These are phyloP conservation scores for Syrphus vitripennis DNA, from an alignment of 2,888 invertebrate species.

Conservation along the genomic window DNA sequence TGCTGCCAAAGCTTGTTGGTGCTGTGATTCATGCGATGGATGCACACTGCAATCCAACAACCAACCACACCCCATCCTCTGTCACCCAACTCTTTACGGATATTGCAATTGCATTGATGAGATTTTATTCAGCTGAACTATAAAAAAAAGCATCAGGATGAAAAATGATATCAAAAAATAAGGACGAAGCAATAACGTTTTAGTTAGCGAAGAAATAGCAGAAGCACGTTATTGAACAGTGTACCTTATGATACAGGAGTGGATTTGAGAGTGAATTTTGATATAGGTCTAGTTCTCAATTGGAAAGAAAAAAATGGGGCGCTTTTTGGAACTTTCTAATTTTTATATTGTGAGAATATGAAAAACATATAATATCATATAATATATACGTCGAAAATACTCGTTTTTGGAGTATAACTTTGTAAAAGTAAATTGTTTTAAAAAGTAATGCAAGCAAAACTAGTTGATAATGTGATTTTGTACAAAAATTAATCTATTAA, in stretches of 20 bases:
- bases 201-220: conserved; percentile 54
- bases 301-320: not conserved
- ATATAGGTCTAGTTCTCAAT: not conserved
- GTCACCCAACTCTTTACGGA: conserved; percentile 22
- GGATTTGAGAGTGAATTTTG: not conserved
- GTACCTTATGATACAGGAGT: not conserved
- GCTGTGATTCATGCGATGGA: conserved; percentile 47
- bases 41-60: not conserved
- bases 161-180: conserved; percentile 52
- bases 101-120: conserved; percentile 61
- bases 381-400: no score
- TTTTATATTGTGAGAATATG: no score
- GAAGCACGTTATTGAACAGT: conserved; percentile 36
- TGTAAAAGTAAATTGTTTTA: no score
- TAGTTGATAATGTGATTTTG: no score
- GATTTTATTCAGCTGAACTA: conserved; percentile 61
- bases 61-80: not conserved
- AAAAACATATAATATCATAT: no score
- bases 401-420: no score
- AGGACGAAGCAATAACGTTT: conserved; percentile 48
- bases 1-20: not conserved
- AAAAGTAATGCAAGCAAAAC: no score
- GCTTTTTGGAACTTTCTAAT: no score
- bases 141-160: conserved; percentile 57
- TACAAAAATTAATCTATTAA: no score